Percentiles rank a stretch among this genome's conserved stretches.
These are phyloP conservation scores for Cordilura impudica DNA, from an alignment of 2,888 invertebrate species.

Conservation along the genomic window DNA sequence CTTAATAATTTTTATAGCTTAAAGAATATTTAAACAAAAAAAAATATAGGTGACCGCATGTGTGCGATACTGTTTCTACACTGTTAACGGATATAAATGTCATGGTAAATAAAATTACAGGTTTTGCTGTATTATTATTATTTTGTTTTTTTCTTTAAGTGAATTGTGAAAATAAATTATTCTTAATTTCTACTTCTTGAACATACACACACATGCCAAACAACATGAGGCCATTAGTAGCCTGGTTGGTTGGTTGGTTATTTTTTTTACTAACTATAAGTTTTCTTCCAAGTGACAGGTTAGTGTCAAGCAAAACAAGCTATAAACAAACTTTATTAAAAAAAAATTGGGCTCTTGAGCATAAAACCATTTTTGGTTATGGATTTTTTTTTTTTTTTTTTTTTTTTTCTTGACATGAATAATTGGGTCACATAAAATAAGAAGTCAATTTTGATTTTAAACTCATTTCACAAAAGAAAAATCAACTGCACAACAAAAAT, in stretches of 20 bases:
- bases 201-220: too few species aligned
- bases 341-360: not conserved
- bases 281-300: slow-evolving; percentile 39
- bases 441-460: slow-evolving; percentile 17
- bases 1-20: not conserved
- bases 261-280: not conserved
- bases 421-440: slow-evolving; percentile 44
- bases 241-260: not conserved
- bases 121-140: slow-evolving; percentile 13
- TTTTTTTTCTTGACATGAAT: slow-evolving; percentile 8
- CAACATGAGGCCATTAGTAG: not conserved
- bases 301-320: slow-evolving; percentile 51
- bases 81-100: slow-evolving; percentile 35
- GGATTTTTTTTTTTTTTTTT: not conserved
- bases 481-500: slow-evolving; percentile 35
- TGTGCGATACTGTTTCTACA: not conserved
- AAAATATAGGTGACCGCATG: not conserved
- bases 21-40: not conserved
- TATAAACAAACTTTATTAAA: slow-evolving; percentile 11
- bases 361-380: not conserved
- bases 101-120: slow-evolving; percentile 30
- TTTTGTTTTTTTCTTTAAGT: not conserved
- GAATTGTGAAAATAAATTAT: not conserved
- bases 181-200: slow-evolving; percentile 1
- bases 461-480: not conserved